Evolutionary conservation across 2,888 invertebrate species (phyloP).

Genomic region (Stomorhina lunata): DNA sequence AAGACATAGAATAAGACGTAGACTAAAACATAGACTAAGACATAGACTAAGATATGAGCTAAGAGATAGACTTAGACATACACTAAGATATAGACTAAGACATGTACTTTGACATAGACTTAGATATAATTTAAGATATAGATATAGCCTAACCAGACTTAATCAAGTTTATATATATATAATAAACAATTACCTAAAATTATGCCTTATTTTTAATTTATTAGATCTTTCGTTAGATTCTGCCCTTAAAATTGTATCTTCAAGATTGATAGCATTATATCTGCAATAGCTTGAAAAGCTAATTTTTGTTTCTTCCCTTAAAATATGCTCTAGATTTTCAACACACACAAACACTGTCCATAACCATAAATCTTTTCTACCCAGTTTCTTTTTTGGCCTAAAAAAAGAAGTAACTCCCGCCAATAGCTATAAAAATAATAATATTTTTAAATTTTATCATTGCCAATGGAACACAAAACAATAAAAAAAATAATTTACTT

Average conservation of each 20-base stretch:
- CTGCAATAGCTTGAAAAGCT: neutral
- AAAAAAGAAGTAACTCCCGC: neutral
- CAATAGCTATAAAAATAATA: constrained; percentile 29
- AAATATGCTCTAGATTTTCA: neutral
- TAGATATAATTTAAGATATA: too few relatives aligned
- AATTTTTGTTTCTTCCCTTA: neutral
- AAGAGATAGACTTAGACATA: too few relatives aligned
- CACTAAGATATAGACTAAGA: too few relatives aligned
- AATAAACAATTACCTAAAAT: neutral
- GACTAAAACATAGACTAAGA: too few relatives aligned
- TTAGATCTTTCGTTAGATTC: too few relatives aligned
- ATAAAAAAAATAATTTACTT: constrained; percentile 40
- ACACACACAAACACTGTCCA: neutral
- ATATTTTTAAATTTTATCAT: constrained; percentile 36
- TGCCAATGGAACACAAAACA: neutral
- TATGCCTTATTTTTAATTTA: neutral
- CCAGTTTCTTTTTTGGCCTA: neutral
- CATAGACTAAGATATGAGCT: too few relatives aligned
- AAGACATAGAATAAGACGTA: too few relatives aligned
- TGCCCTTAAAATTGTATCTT: too few relatives aligned
- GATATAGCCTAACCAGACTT: too few relatives aligned
- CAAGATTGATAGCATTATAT: neutral
- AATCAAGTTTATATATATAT: too few relatives aligned
- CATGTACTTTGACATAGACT: too few relatives aligned
- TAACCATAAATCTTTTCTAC: constrained; percentile 8